phyloP scores from a whole-genome alignment of 35 echinoderm and acorn worm genomes.

The Acanthaster planci region DNA sequence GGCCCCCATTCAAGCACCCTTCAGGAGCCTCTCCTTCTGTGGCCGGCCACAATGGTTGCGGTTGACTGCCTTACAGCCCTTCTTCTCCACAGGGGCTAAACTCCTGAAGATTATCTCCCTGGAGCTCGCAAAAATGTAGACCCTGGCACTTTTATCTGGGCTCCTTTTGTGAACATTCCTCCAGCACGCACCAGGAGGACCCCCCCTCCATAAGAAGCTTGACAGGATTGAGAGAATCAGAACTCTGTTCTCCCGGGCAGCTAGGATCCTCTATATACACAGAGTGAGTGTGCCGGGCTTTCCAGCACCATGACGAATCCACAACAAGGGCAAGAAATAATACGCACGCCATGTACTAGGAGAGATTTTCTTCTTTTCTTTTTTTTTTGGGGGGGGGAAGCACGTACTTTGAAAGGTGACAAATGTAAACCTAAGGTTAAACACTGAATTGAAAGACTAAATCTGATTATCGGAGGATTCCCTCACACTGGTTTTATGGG shows the following conservation, averaged over 20 bases:
- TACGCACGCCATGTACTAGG: neutral
- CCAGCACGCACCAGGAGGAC: neutral
- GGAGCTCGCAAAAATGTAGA: neutral
- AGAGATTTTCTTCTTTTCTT: neutral
- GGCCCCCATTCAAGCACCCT: neutral
- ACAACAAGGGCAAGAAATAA: neutral
- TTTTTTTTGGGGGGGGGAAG: neutral
- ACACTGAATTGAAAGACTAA: conserved; percentile 18
- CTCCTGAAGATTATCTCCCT: conserved; percentile 4
- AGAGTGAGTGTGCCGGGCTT: neutral
- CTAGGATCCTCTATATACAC: conserved; percentile 25
- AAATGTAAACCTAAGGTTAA: conserved; percentile 26
- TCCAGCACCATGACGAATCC: neutral
- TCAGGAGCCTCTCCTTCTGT: neutral
- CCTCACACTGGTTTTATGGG: conserved; percentile 5
- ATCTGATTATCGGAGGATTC: conserved; percentile 25
- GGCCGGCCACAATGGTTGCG: neutral
- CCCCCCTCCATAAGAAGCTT: neutral
- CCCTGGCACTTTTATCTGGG: neutral
- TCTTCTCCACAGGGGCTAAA: neutral
- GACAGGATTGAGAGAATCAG: conserved; percentile 19
- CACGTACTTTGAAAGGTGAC: neutral
- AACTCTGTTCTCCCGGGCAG: neutral
- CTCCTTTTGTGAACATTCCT: neutral
- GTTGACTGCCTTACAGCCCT: neutral